These are phyloP conservation scores for Chaenodraco wilsoni DNA, from an alignment of 2,797 vertebrate genomes.

Conservation along the genomic window DNA sequence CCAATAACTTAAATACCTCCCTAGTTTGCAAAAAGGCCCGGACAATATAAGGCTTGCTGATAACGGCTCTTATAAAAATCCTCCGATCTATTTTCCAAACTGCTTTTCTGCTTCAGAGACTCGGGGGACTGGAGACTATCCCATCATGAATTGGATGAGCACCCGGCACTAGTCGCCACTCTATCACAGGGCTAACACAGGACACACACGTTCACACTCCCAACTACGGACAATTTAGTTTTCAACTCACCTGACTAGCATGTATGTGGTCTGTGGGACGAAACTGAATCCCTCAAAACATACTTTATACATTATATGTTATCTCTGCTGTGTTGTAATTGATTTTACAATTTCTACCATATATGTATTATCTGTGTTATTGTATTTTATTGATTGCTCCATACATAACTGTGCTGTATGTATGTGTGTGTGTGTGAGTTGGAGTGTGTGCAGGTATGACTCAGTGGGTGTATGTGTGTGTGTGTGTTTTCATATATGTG, in stretches of 20 bases:
- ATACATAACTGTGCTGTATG: too few species aligned
- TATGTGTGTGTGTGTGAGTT: too few species aligned
- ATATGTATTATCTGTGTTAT: too few species aligned
- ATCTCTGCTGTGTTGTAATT: too few species aligned
- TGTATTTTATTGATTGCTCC: too few species aligned
- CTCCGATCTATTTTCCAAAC: not conserved
- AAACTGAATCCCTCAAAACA: slow-evolving; percentile 9
- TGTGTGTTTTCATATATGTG: too few species aligned
- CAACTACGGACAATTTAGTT: slow-evolving; percentile 21
- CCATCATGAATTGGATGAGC: slow-evolving; percentile 16
- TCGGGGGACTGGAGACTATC: slow-evolving; percentile 7
- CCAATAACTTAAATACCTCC: not conserved
- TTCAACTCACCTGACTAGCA: slow-evolving; percentile 27
- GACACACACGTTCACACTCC: slow-evolving; percentile 32
- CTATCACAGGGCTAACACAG: slow-evolving; percentile 21
- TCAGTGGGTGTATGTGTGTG: too few species aligned
- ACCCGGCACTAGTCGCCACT: slow-evolving; percentile 8
- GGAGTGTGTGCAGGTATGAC: too few species aligned
- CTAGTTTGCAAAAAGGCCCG: slow-evolving; percentile 1
- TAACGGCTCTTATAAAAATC: slow-evolving; percentile 15
- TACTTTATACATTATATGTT: too few species aligned
- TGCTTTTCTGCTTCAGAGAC: not conserved
- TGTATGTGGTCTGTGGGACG: slow-evolving; percentile 23
- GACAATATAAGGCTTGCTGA: not conserved
- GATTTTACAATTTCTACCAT: too few species aligned